Conservation (phyloP, 2,797 vertebrate species). For the Denticeps clupeoides region DNA sequence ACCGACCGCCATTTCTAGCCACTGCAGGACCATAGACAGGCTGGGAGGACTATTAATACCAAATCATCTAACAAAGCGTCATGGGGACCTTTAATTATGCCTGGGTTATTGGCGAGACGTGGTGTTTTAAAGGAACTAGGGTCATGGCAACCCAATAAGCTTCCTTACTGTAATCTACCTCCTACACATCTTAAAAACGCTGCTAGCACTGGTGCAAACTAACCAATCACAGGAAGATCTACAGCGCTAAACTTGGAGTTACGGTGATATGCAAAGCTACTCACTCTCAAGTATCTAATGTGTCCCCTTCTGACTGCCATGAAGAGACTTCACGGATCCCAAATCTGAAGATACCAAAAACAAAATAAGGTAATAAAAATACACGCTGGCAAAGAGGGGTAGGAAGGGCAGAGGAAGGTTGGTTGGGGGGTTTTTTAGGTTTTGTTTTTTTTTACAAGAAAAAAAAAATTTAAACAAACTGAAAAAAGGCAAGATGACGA, state of each 20-base stretch:
- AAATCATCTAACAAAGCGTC: too few relatives aligned
- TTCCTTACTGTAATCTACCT: too few relatives aligned
- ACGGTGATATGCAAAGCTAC: conserved; percentile 41
- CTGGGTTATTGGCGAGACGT: too few relatives aligned
- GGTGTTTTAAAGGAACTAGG: too few relatives aligned
- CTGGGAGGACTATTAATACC: too few relatives aligned
- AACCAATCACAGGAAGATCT: neutral
- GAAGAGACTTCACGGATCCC: conserved; percentile 69
- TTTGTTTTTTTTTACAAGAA: conserved; percentile 18
- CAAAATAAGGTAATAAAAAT: conserved; percentile 41
- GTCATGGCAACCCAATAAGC: too few relatives aligned
- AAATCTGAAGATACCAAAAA: conserved; percentile 44
- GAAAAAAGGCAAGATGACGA: conserved; percentile 18
- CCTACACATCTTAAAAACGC: too few relatives aligned
- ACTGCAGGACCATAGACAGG: too few relatives aligned
- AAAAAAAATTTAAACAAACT: conserved; percentile 20
- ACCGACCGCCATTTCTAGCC: too few relatives aligned
- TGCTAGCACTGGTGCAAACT: neutral
- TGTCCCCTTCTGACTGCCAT: conserved; percentile 76
- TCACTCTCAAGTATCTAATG: conserved; percentile 71
- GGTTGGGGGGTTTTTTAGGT: neutral
- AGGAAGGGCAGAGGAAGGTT: conserved; percentile 13
- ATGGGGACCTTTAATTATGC: too few relatives aligned
- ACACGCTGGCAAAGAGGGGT: conserved; percentile 28
- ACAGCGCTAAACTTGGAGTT: neutral